Conservation (phyloP, 1,140 invertebrate genomes). For the Scaptodrosophila lebanonensis region DNA sequence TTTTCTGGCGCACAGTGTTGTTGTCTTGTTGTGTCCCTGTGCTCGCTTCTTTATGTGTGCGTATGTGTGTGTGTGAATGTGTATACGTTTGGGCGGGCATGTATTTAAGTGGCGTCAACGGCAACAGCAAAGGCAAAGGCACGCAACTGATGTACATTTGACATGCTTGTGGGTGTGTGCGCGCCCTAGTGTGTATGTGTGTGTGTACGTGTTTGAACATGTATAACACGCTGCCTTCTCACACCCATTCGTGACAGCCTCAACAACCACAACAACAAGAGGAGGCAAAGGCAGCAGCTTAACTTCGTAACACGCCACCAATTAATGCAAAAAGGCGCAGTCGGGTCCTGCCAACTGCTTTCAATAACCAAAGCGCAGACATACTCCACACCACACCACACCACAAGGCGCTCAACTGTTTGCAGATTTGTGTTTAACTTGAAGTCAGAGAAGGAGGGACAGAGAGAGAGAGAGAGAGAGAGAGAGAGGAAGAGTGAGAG, state of each 20-base stretch:
- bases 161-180: slow-evolving; percentile 16
- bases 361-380: too few species aligned
- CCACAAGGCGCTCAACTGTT: slow-evolving; percentile 31
- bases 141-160: slow-evolving; percentile 53
- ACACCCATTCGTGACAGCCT: too few species aligned
- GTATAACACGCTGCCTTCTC: slow-evolving; percentile 45
- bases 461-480: neutral
- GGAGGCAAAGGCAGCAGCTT: slow-evolving; percentile 37
- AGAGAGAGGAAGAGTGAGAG: slow-evolving; percentile 45
- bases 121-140: slow-evolving; percentile 52
- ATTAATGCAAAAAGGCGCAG: slow-evolving; percentile 30
- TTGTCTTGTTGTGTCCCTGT: slow-evolving; percentile 19
- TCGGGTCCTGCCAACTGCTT: too few species aligned
- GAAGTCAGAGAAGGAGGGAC: slow-evolving; percentile 6
- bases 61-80: too few species aligned
- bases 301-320: slow-evolving; percentile 54
- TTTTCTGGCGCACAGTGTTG: slow-evolving; percentile 2
- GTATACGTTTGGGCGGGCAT: slow-evolving; percentile 36
- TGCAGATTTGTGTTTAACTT: slow-evolving; percentile 52
- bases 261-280: slow-evolving; percentile 43
- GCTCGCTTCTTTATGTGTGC: slow-evolving; percentile 10
- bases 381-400: neutral
- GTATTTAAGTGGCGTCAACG: slow-evolving; percentile 52
- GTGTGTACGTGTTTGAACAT: slow-evolving; percentile 38
- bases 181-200: slow-evolving; percentile 1